These are phyloP conservation scores for Diplogasteroides magnus DNA, from an alignment of 1,140 invertebrate genomes.

Conservation along the genomic window DNA sequence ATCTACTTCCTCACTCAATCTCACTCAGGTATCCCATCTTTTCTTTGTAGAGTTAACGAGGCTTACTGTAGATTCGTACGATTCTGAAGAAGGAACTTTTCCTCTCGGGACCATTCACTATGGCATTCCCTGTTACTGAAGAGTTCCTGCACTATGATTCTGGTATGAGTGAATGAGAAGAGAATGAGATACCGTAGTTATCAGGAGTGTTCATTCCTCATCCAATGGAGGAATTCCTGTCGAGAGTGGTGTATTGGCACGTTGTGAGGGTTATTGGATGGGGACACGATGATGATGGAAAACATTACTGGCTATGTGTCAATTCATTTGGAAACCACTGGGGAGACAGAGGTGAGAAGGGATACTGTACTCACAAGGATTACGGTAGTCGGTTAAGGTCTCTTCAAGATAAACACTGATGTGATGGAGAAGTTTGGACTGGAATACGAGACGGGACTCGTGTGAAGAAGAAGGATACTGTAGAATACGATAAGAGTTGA, in stretches of 20 bases:
- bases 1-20: slow-evolving; percentile 19
- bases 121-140: slow-evolving; percentile 54
- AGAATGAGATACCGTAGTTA: neutral
- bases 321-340: slow-evolving; percentile 51
- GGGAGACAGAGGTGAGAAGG: slow-evolving; percentile 49
- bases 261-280: slow-evolving; percentile 52
- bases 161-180: too few relatives aligned
- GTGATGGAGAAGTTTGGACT: slow-evolving; percentile 48
- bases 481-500: too few relatives aligned
- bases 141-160: slow-evolving; percentile 52
- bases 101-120: slow-evolving; percentile 51
- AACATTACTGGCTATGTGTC: slow-evolving; percentile 47
- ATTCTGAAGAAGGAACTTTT: slow-evolving; percentile 50
- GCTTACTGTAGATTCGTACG: slow-evolving; percentile 7
- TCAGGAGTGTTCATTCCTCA: slow-evolving; percentile 47
- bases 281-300: slow-evolving; percentile 46
- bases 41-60: neutral
- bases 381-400: slow-evolving; percentile 31
- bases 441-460: slow-evolving; percentile 45
- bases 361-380: neutral
- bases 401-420: slow-evolving; percentile 49
- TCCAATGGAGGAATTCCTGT: slow-evolving; percentile 43
- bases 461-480: neutral
- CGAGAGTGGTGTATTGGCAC: slow-evolving; percentile 53
- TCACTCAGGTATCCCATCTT: neutral